A percentile compares a stretch with the other conserved stretches of the same genome.
phyloP scores from a whole-genome alignment of 2,113 vertebrate genomes.

The Sinocyclocheilus maitianheensis region DNA sequence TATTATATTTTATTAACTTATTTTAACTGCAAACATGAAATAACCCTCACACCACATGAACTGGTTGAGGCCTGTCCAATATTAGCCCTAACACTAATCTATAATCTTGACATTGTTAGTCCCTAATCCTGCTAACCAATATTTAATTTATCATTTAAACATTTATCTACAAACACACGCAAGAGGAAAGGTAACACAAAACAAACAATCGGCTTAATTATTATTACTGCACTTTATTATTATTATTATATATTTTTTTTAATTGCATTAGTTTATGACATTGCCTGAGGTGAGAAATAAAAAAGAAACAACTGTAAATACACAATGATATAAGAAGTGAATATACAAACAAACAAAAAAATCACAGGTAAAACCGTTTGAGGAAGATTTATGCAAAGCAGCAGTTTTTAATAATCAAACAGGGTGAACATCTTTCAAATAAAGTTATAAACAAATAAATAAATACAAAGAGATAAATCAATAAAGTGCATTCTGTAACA shows the following conservation, averaged over 20 bases:
- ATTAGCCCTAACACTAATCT: no score
- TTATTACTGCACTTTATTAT: constrained; percentile 63
- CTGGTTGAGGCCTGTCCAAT: no score
- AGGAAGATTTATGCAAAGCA: constrained; percentile 2
- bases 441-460: constrained; percentile 52
- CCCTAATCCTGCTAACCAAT: background rate
- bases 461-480: constrained; percentile 55
- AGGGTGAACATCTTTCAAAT: background rate
- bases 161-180: background rate
- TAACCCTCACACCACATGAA: no score
- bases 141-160: background rate
- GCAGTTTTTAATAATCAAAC: background rate
- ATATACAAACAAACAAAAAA: constrained; percentile 39
- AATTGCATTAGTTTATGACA: constrained; percentile 68
- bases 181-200: constrained; percentile 33
- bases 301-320: constrained; percentile 18
- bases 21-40: no score
- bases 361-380: constrained; percentile 26
- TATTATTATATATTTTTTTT: constrained; percentile 47
- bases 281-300: constrained; percentile 57
- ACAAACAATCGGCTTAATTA: constrained; percentile 33
- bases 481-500: constrained; percentile 73
- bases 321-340: constrained; percentile 26
- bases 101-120: no score
- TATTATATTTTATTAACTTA: no score